Evolutionary conservation across 2,797 vertebrate species (phyloP).

Genomic region (Hemibagrus guttatus): DNA sequence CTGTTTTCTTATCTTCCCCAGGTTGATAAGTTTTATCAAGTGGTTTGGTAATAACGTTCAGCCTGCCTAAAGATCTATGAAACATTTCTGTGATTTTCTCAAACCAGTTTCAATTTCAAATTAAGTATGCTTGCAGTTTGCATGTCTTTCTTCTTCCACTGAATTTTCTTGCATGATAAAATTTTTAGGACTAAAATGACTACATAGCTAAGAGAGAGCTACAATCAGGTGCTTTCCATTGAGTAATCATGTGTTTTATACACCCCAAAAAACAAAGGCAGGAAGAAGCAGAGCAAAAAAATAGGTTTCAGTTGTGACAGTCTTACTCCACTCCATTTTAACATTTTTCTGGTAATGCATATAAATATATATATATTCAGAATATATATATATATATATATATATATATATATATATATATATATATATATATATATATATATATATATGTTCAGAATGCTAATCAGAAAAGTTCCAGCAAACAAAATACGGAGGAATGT

Average conservation of each 20-base stretch:
- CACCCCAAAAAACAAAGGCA: constrained; percentile 7
- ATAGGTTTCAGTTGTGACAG: background rate
- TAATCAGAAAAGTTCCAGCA: background rate
- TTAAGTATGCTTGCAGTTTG: background rate
- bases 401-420: too few species aligned
- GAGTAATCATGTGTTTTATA: background rate
- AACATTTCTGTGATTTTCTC: background rate
- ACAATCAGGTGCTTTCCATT: constrained; percentile 15
- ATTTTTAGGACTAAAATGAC: background rate
- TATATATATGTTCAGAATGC: too few species aligned
- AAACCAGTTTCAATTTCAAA: background rate
- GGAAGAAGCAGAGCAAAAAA: constrained; percentile 13
- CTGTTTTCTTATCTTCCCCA: background rate
- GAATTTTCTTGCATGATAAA: background rate
- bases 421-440: too few species aligned
- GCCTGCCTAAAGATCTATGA: background rate
- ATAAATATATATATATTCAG: background rate
- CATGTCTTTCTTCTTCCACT: background rate
- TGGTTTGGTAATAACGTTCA: background rate
- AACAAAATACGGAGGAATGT: background rate
- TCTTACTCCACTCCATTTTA: background rate
- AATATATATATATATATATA: too few species aligned
- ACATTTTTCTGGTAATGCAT: background rate
- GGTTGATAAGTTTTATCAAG: background rate
- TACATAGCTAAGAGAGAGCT: background rate